Conservation (phyloP, 2,113 vertebrate species). For the human (Homo sapiens) region DNA sequence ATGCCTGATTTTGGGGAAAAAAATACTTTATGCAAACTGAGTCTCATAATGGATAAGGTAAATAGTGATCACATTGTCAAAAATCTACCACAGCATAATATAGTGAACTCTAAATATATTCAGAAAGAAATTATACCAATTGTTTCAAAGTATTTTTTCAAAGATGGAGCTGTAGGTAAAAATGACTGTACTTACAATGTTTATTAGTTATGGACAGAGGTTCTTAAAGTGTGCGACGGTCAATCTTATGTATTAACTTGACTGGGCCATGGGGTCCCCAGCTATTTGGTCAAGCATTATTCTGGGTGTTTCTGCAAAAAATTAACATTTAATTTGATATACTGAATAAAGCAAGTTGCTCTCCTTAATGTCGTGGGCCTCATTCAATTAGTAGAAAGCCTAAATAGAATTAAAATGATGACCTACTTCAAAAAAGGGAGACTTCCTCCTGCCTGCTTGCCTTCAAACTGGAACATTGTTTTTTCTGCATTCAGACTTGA, state of each 20-base stretch:
- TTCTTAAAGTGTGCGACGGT: background rate
- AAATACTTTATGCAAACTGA: conserved; percentile 4
- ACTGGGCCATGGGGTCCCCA: background rate
- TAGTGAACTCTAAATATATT: background rate
- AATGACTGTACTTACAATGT: background rate
- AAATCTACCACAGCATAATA: conserved; percentile 1
- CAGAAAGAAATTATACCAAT: conserved; percentile 16
- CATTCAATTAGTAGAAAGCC: background rate
- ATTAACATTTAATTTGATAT: background rate
- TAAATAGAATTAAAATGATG: background rate
- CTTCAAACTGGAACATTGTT: background rate
- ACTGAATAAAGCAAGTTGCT: background rate
- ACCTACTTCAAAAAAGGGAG: background rate
- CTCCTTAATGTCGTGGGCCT: background rate
- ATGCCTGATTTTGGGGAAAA: background rate
- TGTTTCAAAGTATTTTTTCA: conserved; percentile 1
- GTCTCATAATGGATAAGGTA: background rate
- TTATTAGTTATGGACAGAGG: background rate
- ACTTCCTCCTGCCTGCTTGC: background rate
- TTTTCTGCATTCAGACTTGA: background rate
- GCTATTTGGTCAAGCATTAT: background rate
- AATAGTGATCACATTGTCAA: background rate
- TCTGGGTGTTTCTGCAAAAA: background rate
- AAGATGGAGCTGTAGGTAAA: background rate
- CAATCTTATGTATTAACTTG: background rate